These are phyloP conservation scores for Cardinalis cardinalis DNA, from an alignment of 2,113 vertebrate genomes.

Conservation along the genomic window DNA sequence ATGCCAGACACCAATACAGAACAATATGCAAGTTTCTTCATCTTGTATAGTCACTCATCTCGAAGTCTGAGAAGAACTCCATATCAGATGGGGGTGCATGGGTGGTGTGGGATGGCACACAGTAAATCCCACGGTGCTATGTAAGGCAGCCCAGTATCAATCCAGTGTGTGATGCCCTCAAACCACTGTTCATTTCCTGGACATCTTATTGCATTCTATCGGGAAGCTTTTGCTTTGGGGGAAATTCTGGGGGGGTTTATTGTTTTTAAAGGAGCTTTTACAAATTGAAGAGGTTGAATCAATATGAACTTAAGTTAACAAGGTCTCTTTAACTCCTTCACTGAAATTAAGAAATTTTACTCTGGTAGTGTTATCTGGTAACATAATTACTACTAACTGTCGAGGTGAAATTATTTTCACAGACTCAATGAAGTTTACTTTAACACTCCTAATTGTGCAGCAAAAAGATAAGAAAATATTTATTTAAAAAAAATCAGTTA, in stretches of 20 bases:
- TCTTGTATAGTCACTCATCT: neutral
- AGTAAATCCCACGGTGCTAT: neutral
- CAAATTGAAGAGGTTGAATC: constrained; percentile 43
- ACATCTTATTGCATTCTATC: neutral
- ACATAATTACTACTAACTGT: constrained; percentile 66
- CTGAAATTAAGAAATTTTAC: constrained; percentile 37
- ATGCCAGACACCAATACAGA: constrained; percentile 33
- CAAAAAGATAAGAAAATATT: constrained; percentile 32
- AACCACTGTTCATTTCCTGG: neutral
- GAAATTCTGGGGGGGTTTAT: neutral
- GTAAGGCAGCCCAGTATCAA: constrained; percentile 10
- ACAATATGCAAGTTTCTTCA: constrained; percentile 7
- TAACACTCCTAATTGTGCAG: constrained; percentile 40
- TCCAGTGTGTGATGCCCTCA: neutral
- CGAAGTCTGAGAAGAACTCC: neutral
- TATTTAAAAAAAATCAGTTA: constrained; percentile 19
- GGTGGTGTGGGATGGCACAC: neutral
- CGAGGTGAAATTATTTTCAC: constrained; percentile 46
- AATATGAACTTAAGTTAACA: constrained; percentile 19
- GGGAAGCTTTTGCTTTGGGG: neutral
- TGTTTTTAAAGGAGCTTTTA: constrained; percentile 46
- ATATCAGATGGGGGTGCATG: neutral
- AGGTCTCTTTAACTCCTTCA: constrained; percentile 28
- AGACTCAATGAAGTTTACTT: constrained; percentile 4
- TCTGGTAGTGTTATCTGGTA: constrained; percentile 49